Base-by-base conservation (phyloP, 2,113 vertebrate genomes). In the Pangasianodon hypophthalmus region DNA sequence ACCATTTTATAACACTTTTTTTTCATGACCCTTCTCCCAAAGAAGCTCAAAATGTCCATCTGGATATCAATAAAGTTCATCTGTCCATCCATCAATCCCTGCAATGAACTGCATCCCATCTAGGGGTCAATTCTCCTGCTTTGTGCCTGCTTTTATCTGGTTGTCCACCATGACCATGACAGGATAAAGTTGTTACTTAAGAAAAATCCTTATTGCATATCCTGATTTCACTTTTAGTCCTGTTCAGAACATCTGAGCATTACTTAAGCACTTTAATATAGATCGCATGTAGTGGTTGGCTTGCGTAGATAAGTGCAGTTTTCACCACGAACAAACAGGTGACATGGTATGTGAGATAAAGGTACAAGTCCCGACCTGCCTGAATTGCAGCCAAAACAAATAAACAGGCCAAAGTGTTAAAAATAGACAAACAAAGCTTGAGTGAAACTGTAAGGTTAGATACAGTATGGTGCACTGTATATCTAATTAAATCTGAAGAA, bases 341-440 rank as follows among this genome's bases (percentile, higher is more conserved):
- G 50, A 18, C 69, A 87, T 37, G 48, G 5, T 16, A 62, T 85
- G 44, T 77, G 19, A 86, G 26, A 58, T 44, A 87, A 75, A 26
- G 16, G n/a, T 87, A 58, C 85, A 50, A 41, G 85, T 75, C 69
- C 32, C 3, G 21, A 86, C 85, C 85, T 73, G 85, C n/a, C 44
- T 32, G 32, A 73, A 86, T 69, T 19, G 50, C 62, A 86, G 85
- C 67, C 85, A 73, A 54, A 86, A 21, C 67, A 86, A 52, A 86
- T 67, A 86, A 86, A 73, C 18, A 48, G 56, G 58, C 9, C 56
- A 32, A 75, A 67, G 44, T 69, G 37, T 29, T 69, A 87, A 82
- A 88, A 88, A 83, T 82, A 83, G 29, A 87, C 44, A 44, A 69
- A 93, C 86, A 92, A 92, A 92, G 92, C 93, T 24, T 91, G 82